phyloP scores from a whole-genome alignment of 2,113 vertebrate species.

The Guaruba guarouba region DNA sequence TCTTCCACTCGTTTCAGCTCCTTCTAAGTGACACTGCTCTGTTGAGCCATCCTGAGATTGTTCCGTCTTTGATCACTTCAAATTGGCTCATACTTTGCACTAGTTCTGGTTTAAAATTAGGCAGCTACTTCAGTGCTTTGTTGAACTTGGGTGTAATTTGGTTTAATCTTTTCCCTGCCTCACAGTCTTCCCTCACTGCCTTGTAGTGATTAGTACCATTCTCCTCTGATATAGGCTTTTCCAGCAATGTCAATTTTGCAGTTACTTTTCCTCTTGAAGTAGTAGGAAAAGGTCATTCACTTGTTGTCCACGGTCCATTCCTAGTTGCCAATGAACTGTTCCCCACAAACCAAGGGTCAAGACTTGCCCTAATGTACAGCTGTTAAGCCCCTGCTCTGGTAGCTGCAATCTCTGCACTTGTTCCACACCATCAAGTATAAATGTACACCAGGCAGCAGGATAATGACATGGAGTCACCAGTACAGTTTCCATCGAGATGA shows the following conservation, averaged over 20 bases:
- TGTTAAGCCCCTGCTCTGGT: neutral
- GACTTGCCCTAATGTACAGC: neutral
- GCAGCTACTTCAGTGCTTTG: neutral
- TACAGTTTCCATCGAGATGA: neutral
- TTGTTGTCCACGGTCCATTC: neutral
- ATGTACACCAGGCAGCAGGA: neutral
- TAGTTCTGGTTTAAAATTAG: slow-evolving; percentile 21
- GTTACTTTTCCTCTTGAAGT: slow-evolving; percentile 35
- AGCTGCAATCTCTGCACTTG: slow-evolving; percentile 9
- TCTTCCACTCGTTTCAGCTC: neutral
- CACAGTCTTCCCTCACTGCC: neutral
- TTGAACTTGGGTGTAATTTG: slow-evolving; percentile 33
- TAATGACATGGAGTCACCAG: neutral
- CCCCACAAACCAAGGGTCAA: slow-evolving; percentile 29
- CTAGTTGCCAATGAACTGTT: neutral
- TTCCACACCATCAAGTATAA: neutral
- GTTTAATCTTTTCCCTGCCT: slow-evolving; percentile 25
- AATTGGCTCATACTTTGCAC: neutral
- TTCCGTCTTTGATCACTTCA: neutral
- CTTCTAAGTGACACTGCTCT: neutral
- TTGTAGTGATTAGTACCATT: neutral
- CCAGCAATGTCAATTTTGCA: neutral
- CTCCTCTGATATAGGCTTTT: neutral
- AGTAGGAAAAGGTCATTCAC: slow-evolving; percentile 39
- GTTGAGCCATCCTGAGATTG: slow-evolving; percentile 1